These are phyloP conservation scores for Panonychus citri DNA, from an alignment of 1,140 invertebrate genomes.

Conservation along the genomic window DNA sequence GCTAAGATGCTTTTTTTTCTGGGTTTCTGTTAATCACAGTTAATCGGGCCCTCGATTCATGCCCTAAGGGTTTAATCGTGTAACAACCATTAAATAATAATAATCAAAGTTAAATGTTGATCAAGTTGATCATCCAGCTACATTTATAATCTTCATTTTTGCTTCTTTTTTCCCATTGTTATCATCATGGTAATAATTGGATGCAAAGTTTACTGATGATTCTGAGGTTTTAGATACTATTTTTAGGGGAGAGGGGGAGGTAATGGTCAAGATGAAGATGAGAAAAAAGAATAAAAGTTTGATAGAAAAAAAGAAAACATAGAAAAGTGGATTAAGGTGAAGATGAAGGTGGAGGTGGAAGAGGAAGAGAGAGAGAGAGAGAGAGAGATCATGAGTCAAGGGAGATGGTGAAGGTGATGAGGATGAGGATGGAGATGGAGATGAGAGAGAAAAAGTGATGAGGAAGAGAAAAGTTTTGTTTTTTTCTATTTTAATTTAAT, in stretches of 20 bases:
- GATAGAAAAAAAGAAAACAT: not conserved
- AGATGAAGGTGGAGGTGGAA: not conserved
- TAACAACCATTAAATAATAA: too few species aligned
- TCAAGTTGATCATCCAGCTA: too few species aligned
- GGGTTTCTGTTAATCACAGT: too few species aligned
- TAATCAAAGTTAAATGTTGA: too few species aligned
- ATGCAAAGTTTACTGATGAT: not conserved
- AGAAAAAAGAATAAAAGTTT: not conserved
- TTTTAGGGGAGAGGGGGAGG: not conserved
- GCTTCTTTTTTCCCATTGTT: too few species aligned
- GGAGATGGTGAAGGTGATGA: not conserved
- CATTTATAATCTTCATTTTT: too few species aligned
- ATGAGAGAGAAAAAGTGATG: not conserved
- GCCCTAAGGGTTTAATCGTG: too few species aligned
- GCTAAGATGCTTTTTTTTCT: too few species aligned
- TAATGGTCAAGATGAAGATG: not conserved
- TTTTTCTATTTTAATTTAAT: not conserved
- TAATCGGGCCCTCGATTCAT: too few species aligned
- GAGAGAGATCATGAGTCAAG: not conserved
- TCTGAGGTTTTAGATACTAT: not conserved
- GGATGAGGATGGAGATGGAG: not conserved
- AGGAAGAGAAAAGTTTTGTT: not conserved
- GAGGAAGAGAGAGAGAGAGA: not conserved
- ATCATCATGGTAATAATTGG: not conserved
- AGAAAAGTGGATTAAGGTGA: not conserved